Conservation (phyloP, 2,113 vertebrate genomes). For the Saccopteryx leptura region DNA sequence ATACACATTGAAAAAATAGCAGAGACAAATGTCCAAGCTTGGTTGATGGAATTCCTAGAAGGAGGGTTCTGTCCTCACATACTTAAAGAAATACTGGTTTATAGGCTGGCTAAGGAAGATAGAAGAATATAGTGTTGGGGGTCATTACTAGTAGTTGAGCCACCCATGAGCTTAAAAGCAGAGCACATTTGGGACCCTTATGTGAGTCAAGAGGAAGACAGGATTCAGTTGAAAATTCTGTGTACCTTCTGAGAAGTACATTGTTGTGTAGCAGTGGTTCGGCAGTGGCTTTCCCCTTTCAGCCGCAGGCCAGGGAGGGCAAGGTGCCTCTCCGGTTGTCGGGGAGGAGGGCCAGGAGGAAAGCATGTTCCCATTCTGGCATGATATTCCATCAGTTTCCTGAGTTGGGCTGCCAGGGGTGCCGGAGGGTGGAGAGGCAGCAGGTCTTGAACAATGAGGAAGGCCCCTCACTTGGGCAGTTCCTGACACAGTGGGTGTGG, state of each 20-base stretch:
- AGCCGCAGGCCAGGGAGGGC: not conserved
- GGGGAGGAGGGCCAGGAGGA: not conserved
- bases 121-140: not conserved
- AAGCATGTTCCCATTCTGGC: not conserved
- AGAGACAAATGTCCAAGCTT: not conserved
- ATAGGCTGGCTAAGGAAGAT: not conserved
- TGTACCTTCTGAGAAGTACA: slow-evolving; percentile 45
- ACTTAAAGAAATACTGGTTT: not conserved
- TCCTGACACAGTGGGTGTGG: not conserved
- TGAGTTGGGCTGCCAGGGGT: not conserved
- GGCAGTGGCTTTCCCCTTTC: slow-evolving; percentile 36
- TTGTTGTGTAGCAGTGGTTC: slow-evolving; percentile 45
- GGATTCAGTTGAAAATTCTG: not conserved
- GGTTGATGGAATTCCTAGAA: slow-evolving; percentile 25
- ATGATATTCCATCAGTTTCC: not conserved
- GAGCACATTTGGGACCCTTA: not conserved
- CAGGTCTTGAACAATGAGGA: not conserved
- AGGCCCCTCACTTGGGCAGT: not conserved
- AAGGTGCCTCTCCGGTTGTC: not conserved
- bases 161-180: not conserved
- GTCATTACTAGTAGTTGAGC: not conserved
- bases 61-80: not conserved
- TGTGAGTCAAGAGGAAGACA: slow-evolving; percentile 55
- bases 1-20: not conserved
- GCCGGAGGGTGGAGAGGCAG: fast-evolving